Base-by-base conservation (phyloP, 2,888 invertebrate genomes). In the Cataglyphis altisquamis region DNA sequence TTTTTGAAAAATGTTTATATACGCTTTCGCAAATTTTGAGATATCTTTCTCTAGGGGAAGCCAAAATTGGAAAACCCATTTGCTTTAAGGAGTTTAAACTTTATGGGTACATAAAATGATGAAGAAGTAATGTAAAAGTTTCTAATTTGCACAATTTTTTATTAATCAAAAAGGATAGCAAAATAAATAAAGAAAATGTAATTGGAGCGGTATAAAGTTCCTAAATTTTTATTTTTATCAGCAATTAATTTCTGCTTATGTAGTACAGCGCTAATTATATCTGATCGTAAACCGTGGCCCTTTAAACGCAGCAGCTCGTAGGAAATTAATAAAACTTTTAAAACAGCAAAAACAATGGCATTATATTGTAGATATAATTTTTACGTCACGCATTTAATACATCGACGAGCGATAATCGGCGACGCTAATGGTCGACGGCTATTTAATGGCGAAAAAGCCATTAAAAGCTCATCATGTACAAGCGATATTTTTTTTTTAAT, bases 401-500 rank as follows among this genome's bases (percentile, higher is more conserved):
- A 48, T 18, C 60, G 75, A 62, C 39, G 39, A 62, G 25, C 32
- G 67, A 45, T 48, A 63, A 63, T 74, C 62, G 60, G 82, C 45
- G 60, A 45, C 68, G 82, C 83, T 87, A 88, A 84, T 83, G 88
- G 60, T 84, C 21, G 70, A 57, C 60, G 52, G 73, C 5, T 48
- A 48, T 48, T 6, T 18, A 48, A 18, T 48, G 18, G 48, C 48
- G 48, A 62, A 67, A 21, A 74, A 85, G 66, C 86, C 86, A 86
- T 89, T 89, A 89, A 86, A 89, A 86, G 88, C 86, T 86, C 89
- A 88, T 90, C 90, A 89, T 86, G 74, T 83, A 80, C 84, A 72
- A 80, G 63, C 80, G 84, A 52, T 67, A 77, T 82, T 84, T 80
- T 63, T 63, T 87, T 86, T 82, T 70, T 84, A 88, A 89, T 39